Base-by-base conservation (phyloP, 35 echinoderm and acorn worm species). In the Amphiura filiformis region DNA sequence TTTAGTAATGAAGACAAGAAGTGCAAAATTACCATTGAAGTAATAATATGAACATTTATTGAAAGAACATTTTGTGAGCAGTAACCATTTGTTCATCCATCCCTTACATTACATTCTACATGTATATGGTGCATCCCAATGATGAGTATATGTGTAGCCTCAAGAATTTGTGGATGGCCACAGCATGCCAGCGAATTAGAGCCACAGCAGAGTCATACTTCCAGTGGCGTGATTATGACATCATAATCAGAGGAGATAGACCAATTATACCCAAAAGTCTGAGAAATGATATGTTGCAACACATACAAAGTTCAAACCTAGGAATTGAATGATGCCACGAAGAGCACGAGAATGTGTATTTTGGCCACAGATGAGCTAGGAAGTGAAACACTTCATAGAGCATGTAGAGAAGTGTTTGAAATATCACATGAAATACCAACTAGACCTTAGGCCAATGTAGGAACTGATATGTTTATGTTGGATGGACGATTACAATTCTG, bases 281-380 rank as follows among this genome's bases (percentile, higher is more conserved):
- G 36, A 76, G 90, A 76, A 76, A 44, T 11, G 38, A 92, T 0
- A 95, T 91, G 34, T 88, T 89, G 32, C 39, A 92, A 5, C 88
- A 76, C 33, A 28, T 91, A 61, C 89, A 91, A 64, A 61, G 77
- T 52, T 57, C 93, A 84, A 42, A 87, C 40, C 56, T 91, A 56
- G 93, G 89, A 11, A 87, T 80, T 23, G 90, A 95, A 30, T 64
- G 84, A 20, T 88, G 79, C 61, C 91, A 20, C 17, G 93, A 41
- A 15, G 93, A 38, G 93, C 84, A 14, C 57, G 85, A 80, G 83
- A 91, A 78, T 83, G 79, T n/a, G 35, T 94, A 26, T 91, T 91
- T 49, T 95, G 89, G 89, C 90, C 89, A 32, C 80, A 76, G 15
- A 88, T 95, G 89, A 88, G 75, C 32, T 37, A 37, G 2, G 49